Conservation (phyloP, 2,797 vertebrate species). For the Atherinosoma microstoma region DNA sequence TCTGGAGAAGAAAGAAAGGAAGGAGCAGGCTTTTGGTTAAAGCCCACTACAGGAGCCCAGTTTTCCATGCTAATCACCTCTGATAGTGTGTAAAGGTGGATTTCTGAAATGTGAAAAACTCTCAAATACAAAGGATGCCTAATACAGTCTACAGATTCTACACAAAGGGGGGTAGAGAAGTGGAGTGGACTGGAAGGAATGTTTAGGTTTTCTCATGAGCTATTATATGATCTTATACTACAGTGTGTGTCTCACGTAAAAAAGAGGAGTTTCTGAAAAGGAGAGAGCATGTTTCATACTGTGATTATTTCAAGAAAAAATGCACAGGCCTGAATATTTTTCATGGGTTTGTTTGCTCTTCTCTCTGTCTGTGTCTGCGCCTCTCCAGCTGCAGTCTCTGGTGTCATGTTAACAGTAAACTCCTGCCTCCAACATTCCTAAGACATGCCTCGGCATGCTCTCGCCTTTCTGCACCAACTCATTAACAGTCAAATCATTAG, state of each 20-base stretch:
- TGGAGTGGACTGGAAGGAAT: constrained; percentile 28
- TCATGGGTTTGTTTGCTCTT: constrained; percentile 1
- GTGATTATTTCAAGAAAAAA: constrained; percentile 6
- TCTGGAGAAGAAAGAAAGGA: constrained; percentile 63
- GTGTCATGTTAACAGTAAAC: constrained; percentile 66
- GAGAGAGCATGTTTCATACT: constrained; percentile 6
- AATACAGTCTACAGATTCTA: constrained; percentile 2
- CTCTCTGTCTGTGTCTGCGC: constrained; percentile 12
- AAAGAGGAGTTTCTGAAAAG: not conserved
- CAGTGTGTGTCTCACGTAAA: not conserved
- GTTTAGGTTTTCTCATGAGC: constrained; percentile 7
- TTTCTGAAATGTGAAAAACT: constrained; percentile 35
- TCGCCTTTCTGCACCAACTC: constrained; percentile 16
- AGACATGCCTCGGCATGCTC: constrained; percentile 64
- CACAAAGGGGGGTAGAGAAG: constrained; percentile 19
- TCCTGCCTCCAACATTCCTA: constrained; percentile 69
- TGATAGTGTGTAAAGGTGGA: constrained; percentile 37
- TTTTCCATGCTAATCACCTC: constrained; percentile 57
- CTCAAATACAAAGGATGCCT: constrained; percentile 41
- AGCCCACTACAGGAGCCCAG: constrained; percentile 60
- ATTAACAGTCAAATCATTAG: constrained; percentile 33
- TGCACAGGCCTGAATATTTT: not conserved
- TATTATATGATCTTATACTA: constrained; percentile 20
- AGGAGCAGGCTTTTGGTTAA: constrained; percentile 50
- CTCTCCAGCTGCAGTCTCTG: constrained; percentile 64